Percentiles rank a stretch among this genome's conserved stretches.
These are phyloP conservation scores for Phrynocephalus vlangalii DNA, from an alignment of 2,797 vertebrate genomes.

Conservation along the genomic window DNA sequence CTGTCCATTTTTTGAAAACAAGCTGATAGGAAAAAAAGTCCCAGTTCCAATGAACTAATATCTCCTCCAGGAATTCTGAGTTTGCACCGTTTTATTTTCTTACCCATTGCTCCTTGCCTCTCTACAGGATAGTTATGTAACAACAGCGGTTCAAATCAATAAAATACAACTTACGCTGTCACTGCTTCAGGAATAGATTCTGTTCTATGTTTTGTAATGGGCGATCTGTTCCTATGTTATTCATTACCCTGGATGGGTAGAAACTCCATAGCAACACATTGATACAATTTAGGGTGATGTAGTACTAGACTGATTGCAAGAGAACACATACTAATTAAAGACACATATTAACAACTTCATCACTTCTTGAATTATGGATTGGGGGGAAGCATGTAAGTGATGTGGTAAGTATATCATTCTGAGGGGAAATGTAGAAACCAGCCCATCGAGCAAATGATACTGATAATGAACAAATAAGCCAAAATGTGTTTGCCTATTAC, in stretches of 20 bases:
- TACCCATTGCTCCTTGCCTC: slow-evolving; percentile 10
- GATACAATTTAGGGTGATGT: not conserved
- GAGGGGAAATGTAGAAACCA: not conserved
- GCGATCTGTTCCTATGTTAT: not conserved
- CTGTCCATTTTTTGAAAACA: slow-evolving; percentile 29
- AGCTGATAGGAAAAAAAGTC: slow-evolving; percentile 59
- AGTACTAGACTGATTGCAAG: slow-evolving; percentile 14
- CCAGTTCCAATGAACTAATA: slow-evolving; percentile 41
- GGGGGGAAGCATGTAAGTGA: not conserved
- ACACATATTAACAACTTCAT: not conserved
- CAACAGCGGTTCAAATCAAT: slow-evolving; percentile 29
- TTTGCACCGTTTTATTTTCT: slow-evolving; percentile 45
- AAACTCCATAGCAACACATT: slow-evolving; percentile 43
- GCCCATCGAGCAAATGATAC: accelerated
- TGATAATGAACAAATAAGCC: slow-evolving; percentile 27
- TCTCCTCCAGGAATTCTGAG: slow-evolving; percentile 60
- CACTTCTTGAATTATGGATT: not conserved
- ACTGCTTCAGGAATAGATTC: not conserved
- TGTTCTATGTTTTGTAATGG: not conserved
- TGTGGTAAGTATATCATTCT: not conserved
- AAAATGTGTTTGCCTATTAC: not conserved
- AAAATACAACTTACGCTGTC: accelerated
- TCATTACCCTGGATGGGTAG: not conserved
- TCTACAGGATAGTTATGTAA: slow-evolving; percentile 36
- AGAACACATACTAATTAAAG: slow-evolving; percentile 46